Percentiles rank a stretch among this genome's conserved stretches.
These are phyloP conservation scores for Oscheius sp. DNA, from an alignment of 2,888 invertebrate genomes.

Conservation along the genomic window DNA sequence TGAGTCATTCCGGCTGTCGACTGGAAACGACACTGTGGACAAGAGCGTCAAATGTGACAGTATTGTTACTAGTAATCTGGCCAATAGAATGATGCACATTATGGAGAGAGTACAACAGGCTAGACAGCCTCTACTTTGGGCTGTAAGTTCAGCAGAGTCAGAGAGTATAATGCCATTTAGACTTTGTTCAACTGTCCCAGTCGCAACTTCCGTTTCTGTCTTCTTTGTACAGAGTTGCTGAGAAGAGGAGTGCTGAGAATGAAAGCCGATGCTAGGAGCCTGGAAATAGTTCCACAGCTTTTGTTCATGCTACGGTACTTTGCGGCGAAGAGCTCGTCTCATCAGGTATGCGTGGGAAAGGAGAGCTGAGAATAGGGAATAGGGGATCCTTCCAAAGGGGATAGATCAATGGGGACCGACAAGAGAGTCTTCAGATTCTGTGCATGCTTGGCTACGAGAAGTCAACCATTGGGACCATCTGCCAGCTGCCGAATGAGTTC, in stretches of 20 bases:
- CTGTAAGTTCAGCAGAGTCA: not conserved
- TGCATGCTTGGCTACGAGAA: constrained; percentile 31
- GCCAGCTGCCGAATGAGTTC: constrained; percentile 18
- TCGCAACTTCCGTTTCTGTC: constrained; percentile 22
- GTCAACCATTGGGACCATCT: constrained; percentile 15
- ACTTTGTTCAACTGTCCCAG: constrained; percentile 10
- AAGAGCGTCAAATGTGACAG: constrained; percentile 15
- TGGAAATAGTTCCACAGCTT: constrained; percentile 21
- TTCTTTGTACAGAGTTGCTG: constrained; percentile 16
- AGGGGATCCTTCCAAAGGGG: not conserved
- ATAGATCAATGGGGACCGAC: too few relatives aligned
- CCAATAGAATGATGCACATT: constrained; percentile 26
- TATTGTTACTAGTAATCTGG: constrained; percentile 20
- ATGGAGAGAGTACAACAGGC: constrained; percentile 18
- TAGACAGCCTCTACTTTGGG: constrained; percentile 18
- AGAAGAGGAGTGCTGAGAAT: constrained; percentile 6
- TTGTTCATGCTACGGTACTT: constrained; percentile 22
- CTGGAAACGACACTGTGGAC: constrained; percentile 11
- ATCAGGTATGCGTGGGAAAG: constrained; percentile 14
- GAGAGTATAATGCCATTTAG: not conserved
- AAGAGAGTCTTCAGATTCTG: constrained; percentile 3
- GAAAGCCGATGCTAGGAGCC: not conserved
- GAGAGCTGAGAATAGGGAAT: not conserved
- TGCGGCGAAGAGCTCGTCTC: constrained; percentile 15
- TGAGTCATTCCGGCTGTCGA: constrained; percentile 22